Evolutionary conservation across 1,140 invertebrate genomes (phyloP).

Genomic region (Medauroidea extradentata): DNA sequence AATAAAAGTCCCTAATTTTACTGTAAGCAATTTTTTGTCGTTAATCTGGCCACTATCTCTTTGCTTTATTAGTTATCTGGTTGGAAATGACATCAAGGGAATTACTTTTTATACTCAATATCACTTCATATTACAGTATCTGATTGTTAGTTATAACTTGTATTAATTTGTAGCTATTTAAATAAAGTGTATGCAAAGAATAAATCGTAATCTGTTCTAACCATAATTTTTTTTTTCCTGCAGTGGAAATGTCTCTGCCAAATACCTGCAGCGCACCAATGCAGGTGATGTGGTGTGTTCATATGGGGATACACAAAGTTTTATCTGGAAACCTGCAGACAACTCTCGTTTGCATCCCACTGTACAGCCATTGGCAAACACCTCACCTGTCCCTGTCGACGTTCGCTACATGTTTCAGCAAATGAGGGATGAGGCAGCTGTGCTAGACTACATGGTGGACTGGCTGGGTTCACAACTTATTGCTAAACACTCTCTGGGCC

Average conservation of each 20-base stretch:
- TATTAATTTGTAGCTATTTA: too few relatives aligned
- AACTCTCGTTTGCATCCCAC: neutral
- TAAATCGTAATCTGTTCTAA: too few relatives aligned
- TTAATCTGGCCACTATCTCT: too few relatives aligned
- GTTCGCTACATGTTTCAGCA: constrained; percentile 51
- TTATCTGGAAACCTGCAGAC: constrained; percentile 11
- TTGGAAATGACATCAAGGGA: too few relatives aligned
- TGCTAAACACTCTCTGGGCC: constrained; percentile 24
- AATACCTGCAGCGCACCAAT: constrained; percentile 51
- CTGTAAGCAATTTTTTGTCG: too few relatives aligned
- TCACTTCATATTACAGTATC: too few relatives aligned
- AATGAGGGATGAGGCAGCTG: constrained; percentile 42
- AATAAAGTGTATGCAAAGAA: too few relatives aligned
- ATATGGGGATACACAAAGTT: constrained; percentile 37
- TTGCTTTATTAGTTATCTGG: too few relatives aligned
- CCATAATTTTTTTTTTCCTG: too few relatives aligned
- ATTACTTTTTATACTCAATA: too few relatives aligned
- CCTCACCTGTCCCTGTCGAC: neutral
- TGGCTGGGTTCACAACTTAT: constrained; percentile 33
- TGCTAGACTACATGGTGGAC: constrained; percentile 44
- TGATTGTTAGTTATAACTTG: too few relatives aligned
- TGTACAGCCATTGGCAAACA: neutral
- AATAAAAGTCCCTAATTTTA: too few relatives aligned
- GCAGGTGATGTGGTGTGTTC: constrained; percentile 49
- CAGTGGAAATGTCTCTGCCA: constrained; percentile 45